Evolutionary conservation across 2,113 vertebrate species (phyloP).

Genomic region (Scartelaos histophorus): DNA sequence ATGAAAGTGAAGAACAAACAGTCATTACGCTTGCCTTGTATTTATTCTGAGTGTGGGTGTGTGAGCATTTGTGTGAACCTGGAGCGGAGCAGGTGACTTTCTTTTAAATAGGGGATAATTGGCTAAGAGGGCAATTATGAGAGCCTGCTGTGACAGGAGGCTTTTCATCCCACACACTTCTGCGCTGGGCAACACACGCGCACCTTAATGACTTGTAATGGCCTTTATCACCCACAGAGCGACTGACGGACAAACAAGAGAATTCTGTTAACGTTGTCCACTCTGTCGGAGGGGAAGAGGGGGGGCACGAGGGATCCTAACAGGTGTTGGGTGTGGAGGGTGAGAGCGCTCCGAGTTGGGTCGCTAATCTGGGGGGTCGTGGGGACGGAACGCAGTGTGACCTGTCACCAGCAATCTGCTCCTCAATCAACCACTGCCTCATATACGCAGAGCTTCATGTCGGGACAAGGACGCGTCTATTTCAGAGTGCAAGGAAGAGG

Average conservation of each 20-base stretch:
- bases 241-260: constrained; percentile 69
- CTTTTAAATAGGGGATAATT: constrained; percentile 96
- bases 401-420: constrained; percentile 83
- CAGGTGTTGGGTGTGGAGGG: constrained; percentile 81
- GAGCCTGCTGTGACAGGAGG: constrained; percentile 90
- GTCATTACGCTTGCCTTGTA: constrained; percentile 76
- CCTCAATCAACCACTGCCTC: constrained; percentile 65
- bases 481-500: constrained; percentile 74
- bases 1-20: constrained; percentile 83
- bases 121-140: constrained; percentile 97
- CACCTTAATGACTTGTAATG: constrained; percentile 96
- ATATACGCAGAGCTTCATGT: constrained; percentile 56
- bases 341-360: constrained; percentile 77
- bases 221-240: constrained; percentile 92
- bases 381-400: constrained; percentile 77
- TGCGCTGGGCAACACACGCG: constrained; percentile 69
- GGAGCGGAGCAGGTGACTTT: constrained; percentile 92
- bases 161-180: constrained; percentile 91
- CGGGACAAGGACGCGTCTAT: constrained; percentile 80
- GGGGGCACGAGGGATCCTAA: constrained; percentile 81
- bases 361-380: constrained; percentile 78
- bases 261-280: constrained; percentile 58
- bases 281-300: constrained; percentile 26
- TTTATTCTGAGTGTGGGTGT: constrained; percentile 24
- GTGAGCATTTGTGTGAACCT: constrained; percentile 35